Percentiles rank a stretch among this genome's conserved stretches.
Conservation (phyloP, 2,797 vertebrate species). For the Pangasius djambal region DNA sequence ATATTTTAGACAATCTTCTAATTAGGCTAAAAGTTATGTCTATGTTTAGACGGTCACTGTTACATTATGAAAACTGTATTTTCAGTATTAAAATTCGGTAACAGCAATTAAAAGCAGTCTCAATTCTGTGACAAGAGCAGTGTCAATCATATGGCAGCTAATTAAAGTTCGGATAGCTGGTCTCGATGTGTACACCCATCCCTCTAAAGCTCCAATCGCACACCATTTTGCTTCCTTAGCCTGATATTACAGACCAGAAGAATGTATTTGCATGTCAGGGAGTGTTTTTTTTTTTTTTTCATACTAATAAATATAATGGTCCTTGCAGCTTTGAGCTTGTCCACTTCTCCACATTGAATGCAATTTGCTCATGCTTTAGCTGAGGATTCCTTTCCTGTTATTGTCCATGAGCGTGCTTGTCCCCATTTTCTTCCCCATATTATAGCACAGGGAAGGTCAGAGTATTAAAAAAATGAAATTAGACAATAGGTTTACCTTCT, state of each 20-base stretch:
- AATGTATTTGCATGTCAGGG: conserved; percentile 21
- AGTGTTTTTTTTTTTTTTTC: conserved; percentile 16
- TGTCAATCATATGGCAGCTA: neutral
- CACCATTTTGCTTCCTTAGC: conserved; percentile 7
- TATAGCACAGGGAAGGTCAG: neutral
- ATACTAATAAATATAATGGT: conserved; percentile 31
- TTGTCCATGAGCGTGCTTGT: neutral
- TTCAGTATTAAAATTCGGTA: neutral
- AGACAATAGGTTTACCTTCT: neutral
- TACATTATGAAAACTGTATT: neutral
- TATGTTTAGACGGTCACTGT: neutral
- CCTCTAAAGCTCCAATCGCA: neutral
- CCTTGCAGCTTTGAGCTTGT: conserved; percentile 31
- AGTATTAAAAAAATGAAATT: neutral
- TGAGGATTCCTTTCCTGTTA: neutral
- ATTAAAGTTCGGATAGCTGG: neutral
- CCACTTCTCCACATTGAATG: conserved; percentile 28
- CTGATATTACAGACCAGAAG: conserved; percentile 31
- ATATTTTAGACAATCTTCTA: neutral
- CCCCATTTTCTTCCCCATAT: neutral
- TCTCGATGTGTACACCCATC: neutral
- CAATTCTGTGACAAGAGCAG: neutral
- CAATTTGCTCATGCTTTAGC: conserved; percentile 21
- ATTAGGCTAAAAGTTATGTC: neutral
- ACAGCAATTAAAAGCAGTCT: neutral